Percentiles rank a stretch among this genome's conserved stretches.
phyloP scores from a whole-genome alignment of 2,113 vertebrate species.

The Chelonoidis abingdonii region DNA sequence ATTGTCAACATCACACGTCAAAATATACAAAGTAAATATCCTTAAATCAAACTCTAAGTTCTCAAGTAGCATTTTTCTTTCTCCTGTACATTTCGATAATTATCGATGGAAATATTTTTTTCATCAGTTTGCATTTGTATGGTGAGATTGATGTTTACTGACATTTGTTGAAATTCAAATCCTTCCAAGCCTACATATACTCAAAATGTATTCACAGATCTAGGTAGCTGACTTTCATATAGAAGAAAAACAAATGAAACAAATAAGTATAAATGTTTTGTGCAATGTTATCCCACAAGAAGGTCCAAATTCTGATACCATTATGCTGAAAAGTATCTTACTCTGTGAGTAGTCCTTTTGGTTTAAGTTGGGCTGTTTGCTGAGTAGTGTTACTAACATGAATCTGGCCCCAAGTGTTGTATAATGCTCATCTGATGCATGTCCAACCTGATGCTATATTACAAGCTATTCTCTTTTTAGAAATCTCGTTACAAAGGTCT shows the following conservation, averaged over 20 bases:
- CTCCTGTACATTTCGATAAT: not conserved
- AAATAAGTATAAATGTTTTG: not conserved
- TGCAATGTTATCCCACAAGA: not conserved
- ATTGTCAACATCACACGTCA: not conserved
- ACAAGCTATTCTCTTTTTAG: not conserved
- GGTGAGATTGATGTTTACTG: not conserved
- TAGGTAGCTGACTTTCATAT: not conserved
- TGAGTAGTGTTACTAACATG: accelerated
- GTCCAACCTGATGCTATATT: not conserved
- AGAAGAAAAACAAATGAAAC: not conserved
- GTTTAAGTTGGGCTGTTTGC: not conserved
- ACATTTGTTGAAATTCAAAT: not conserved
- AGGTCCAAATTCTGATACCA: not conserved
- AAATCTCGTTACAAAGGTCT: not conserved
- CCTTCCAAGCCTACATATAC: not conserved
- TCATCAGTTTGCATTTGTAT: not conserved
- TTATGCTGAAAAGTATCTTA: not conserved
- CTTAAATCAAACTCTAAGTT: not conserved
- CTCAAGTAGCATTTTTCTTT: not conserved
- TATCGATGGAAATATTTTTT: not conserved
- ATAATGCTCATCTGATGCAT: not conserved
- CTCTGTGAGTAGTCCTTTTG: not conserved
- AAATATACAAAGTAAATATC: not conserved
- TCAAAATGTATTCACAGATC: not conserved
- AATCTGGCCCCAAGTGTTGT: not conserved